Conservation (phyloP, 2,113 vertebrate species). For the Arizona elegans region DNA sequence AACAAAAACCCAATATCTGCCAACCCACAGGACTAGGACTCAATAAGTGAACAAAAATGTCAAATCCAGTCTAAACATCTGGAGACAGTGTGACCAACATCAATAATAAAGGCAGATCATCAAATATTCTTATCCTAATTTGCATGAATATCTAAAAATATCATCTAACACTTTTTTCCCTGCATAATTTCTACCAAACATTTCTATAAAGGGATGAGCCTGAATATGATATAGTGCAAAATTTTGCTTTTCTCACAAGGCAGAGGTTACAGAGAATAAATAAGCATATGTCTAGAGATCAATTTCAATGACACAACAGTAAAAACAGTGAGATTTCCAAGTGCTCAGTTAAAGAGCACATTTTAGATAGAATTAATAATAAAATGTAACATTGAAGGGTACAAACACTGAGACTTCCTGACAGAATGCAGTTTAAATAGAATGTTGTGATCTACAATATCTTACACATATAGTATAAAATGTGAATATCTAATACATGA, state of each 20-base stretch:
- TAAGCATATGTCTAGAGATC: neutral
- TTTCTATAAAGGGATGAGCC: neutral
- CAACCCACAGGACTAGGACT: too few species aligned
- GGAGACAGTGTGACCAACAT: neutral
- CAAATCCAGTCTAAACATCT: too few species aligned
- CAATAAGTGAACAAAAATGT: too few species aligned
- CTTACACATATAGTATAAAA: too few species aligned
- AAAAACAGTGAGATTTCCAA: neutral
- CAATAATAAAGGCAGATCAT: neutral
- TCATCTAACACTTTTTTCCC: neutral
- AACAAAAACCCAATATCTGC: too few species aligned
- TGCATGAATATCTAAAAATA: neutral
- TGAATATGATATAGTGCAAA: neutral
- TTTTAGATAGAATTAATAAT: neutral
- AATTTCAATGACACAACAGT: neutral
- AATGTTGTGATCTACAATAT: too few species aligned
- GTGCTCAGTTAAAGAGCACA: neutral
- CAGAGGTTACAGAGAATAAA: neutral
- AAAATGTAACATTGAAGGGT: neutral
- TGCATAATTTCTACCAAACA: neutral
- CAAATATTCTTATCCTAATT: neutral
- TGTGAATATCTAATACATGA: neutral
- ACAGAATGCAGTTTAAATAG: neutral
- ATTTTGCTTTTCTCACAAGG: neutral
- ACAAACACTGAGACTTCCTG: neutral